phyloP scores from a whole-genome alignment of 2,888 invertebrate genomes.

The Steinernema scapterisci region DNA sequence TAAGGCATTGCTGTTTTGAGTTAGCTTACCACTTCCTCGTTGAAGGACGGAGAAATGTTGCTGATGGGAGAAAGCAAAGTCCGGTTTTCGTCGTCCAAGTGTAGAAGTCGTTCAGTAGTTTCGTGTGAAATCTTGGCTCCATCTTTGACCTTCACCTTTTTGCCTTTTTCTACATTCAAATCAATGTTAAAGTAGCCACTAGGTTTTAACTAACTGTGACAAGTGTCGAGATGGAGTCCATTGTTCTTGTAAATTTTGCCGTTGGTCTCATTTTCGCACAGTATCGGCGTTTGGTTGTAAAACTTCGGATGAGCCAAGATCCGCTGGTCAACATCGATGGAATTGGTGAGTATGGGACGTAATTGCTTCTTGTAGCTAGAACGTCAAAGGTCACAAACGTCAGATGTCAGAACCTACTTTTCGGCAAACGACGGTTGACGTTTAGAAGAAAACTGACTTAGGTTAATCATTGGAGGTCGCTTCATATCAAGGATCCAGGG shows the following conservation, averaged over 20 bases:
- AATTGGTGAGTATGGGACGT: not conserved
- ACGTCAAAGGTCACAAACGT: not conserved
- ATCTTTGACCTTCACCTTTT: not conserved
- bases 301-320: constrained; percentile 38
- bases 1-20: no score
- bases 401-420: not conserved
- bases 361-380: not conserved
- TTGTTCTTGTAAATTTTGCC: constrained; percentile 39
- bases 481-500: constrained; percentile 60
- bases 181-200: not conserved
- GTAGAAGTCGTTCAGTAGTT: not conserved
- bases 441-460: not conserved
- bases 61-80: constrained; percentile 8
- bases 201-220: constrained; percentile 35
- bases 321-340: constrained; percentile 40
- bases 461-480: constrained; percentile 45
- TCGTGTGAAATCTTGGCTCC: not conserved
- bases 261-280: constrained; percentile 33
- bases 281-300: constrained; percentile 33
- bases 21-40: not conserved
- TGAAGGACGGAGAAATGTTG: not conserved
- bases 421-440: not conserved
- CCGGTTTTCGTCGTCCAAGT: constrained; percentile 1
- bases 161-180: not conserved
- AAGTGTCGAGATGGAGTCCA: constrained; percentile 44